Conservation (phyloP, 2,113 vertebrate species). For the Jaculus jaculus region DNA sequence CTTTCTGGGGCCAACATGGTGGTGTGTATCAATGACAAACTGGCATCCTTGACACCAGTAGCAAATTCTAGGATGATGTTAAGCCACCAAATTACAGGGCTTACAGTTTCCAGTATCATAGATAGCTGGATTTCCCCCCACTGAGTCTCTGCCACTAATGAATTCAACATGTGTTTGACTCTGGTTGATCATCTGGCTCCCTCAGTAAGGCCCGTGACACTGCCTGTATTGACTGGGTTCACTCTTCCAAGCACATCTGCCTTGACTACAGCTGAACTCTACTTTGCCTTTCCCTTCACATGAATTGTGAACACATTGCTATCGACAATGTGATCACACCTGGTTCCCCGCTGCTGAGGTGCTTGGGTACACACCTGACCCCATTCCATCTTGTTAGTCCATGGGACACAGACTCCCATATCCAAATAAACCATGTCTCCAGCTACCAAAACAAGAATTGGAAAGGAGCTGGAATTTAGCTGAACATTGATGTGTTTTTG, state of each 20-base stretch:
- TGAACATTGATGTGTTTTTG: not conserved
- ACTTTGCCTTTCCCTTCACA: not conserved
- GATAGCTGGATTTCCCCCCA: slow-evolving; percentile 15
- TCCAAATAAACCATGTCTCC: not conserved
- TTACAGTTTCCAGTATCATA: not conserved
- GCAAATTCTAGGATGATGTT: slow-evolving; percentile 59
- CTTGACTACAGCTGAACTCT: not conserved
- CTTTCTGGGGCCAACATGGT: not conserved
- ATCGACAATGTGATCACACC: not conserved
- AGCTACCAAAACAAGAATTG: not conserved
- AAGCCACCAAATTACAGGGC: slow-evolving; percentile 36
- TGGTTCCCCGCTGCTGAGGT: not conserved
- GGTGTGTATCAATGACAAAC: slow-evolving; percentile 41
- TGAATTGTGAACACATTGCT: not conserved
- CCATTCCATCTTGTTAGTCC: not conserved
- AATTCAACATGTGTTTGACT: not conserved
- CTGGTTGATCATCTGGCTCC: not conserved
- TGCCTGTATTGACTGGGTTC: not conserved
- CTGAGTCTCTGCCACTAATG: not conserved
- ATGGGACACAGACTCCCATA: not conserved
- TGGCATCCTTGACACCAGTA: slow-evolving; percentile 7
- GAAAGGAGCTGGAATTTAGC: not conserved
- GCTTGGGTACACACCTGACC: not conserved
- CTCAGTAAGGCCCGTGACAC: not conserved
- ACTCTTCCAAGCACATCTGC: not conserved